Evolutionary conservation across 2,888 invertebrate genomes (phyloP).

Genomic region (Erannis defoliaria): DNA sequence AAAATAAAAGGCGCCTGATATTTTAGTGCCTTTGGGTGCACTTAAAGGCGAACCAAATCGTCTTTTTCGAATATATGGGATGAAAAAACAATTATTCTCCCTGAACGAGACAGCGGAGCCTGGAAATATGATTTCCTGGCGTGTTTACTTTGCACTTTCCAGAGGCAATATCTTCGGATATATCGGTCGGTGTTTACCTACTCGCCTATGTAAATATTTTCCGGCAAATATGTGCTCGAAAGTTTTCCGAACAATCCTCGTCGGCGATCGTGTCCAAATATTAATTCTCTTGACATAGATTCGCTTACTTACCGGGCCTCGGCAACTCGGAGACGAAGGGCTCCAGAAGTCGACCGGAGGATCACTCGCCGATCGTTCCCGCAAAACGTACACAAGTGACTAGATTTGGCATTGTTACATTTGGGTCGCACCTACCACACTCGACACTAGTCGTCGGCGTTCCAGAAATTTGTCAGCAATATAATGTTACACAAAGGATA

Average conservation of each 20-base stretch:
- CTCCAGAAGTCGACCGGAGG: not conserved
- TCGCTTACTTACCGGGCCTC: not conserved
- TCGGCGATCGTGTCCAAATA: slow-evolving; percentile 2
- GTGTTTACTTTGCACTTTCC: slow-evolving; percentile 34
- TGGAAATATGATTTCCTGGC: slow-evolving; percentile 36
- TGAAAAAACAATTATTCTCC: too few species aligned
- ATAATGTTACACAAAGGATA: slow-evolving; percentile 20
- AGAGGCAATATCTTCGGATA: slow-evolving; percentile 30
- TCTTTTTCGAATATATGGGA: too few species aligned
- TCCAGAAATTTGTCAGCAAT: not conserved
- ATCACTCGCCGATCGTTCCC: not conserved
- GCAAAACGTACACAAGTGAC: not conserved
- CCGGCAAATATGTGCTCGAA: slow-evolving; percentile 29
- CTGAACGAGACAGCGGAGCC: slow-evolving; percentile 11
- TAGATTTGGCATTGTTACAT: not conserved
- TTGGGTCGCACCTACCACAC: not conserved
- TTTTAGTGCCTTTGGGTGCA: too few species aligned
- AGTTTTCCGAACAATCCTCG: slow-evolving; percentile 21
- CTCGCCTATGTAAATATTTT: slow-evolving; percentile 29
- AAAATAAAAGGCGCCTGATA: too few species aligned
- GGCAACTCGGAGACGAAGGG: not conserved
- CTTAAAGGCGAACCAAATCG: too few species aligned
- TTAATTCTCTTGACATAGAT: slow-evolving; percentile 5
- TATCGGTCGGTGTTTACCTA: slow-evolving; percentile 16
- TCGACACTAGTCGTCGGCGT: slow-evolving; percentile 5